These are phyloP conservation scores for Callinectes sapidus DNA, from an alignment of 2,888 invertebrate species.

Conservation along the genomic window DNA sequence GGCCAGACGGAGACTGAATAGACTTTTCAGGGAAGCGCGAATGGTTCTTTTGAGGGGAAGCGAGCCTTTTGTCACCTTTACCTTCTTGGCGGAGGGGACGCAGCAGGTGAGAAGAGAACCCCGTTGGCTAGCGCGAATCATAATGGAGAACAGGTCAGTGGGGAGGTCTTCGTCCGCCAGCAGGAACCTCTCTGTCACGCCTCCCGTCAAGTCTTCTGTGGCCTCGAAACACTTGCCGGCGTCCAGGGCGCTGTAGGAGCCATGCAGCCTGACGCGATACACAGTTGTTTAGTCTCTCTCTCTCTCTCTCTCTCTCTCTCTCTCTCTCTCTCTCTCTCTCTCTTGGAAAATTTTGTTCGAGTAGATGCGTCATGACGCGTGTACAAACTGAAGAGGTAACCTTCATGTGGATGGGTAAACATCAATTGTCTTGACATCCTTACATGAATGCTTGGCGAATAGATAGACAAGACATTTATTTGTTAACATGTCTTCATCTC, in stretches of 20 bases:
- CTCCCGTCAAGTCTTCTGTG: constrained; percentile 55
- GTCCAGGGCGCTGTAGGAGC: constrained; percentile 52
- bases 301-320: too few species aligned
- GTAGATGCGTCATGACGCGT: too few species aligned
- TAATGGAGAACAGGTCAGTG: constrained; percentile 47
- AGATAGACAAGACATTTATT: too few species aligned
- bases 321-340: too few species aligned
- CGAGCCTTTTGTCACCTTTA: background rate
- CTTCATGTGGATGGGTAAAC: too few species aligned
- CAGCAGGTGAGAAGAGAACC: constrained; percentile 57
- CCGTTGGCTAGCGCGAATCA: constrained; percentile 47
- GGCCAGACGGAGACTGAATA: background rate
- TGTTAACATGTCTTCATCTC: too few species aligned
- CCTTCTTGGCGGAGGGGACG: constrained; percentile 11
- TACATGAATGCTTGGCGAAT: too few species aligned
- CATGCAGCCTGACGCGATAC: constrained; percentile 37
- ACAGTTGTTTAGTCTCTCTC: background rate
- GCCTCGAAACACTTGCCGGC: constrained; percentile 60
- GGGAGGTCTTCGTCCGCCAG: constrained; percentile 30
- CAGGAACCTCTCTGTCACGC: constrained; percentile 57
- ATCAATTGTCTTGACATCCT: too few species aligned
- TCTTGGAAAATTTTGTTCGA: too few species aligned
- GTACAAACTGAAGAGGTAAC: too few species aligned
- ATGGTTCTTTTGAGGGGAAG: background rate
- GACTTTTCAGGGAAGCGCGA: too few species aligned